These are phyloP conservation scores for Antheraea assamensis DNA, from an alignment of 2,888 invertebrate species.

Conservation along the genomic window DNA sequence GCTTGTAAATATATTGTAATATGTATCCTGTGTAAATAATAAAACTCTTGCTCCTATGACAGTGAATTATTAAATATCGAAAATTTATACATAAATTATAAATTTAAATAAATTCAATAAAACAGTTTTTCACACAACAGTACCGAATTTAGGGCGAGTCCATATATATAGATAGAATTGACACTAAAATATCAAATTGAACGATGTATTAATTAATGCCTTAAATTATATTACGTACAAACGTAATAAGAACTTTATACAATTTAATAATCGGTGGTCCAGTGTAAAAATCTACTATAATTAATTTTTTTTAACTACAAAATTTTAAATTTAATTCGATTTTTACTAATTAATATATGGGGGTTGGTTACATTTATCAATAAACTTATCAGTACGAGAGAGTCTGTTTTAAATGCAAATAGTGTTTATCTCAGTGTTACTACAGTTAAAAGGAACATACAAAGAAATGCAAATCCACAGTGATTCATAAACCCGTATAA, in stretches of 20 bases:
- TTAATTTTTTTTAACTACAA: not conserved
- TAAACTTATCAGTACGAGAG: constrained; percentile 1
- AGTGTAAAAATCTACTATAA: constrained; percentile 3
- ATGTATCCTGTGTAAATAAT: not conserved
- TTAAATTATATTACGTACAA: not conserved
- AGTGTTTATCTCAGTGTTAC: not conserved
- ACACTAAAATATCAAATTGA: not conserved
- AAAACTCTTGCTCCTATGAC: not conserved
- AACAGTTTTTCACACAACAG: not conserved
- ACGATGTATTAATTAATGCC: not conserved
- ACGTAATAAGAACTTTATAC: not conserved
- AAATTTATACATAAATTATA: not conserved
- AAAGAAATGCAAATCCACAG: not conserved
- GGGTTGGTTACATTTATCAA: constrained; percentile 8
- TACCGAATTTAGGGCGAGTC: not conserved
- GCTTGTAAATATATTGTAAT: not conserved
- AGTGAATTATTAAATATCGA: not conserved
- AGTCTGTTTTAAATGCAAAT: not conserved
- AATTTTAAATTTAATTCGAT: not conserved
- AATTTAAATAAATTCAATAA: not conserved
- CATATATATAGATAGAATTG: not conserved
- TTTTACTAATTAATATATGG: not conserved
- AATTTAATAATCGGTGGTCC: constrained; percentile 5
- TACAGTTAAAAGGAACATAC: constrained; percentile 3
- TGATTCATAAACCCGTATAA: not conserved